Conservation (phyloP, 1,140 invertebrate species). For the Micrasema minimum region DNA sequence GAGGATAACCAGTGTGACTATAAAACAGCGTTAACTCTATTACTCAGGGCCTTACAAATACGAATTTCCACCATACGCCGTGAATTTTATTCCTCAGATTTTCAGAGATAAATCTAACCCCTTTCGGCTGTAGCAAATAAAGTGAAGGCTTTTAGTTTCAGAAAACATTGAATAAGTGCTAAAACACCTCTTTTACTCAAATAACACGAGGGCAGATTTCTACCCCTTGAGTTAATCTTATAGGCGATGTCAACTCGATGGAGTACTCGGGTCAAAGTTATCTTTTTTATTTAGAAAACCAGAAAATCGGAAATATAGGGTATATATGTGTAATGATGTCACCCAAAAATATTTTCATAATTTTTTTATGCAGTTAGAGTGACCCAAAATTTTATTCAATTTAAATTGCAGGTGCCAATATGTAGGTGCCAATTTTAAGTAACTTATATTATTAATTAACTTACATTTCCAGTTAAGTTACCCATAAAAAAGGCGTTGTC, state of each 20-base stretch:
- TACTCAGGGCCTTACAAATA: slow-evolving; percentile 3
- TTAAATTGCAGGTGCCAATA: too few relatives aligned
- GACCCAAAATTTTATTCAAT: too few relatives aligned
- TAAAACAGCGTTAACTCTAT: slow-evolving; percentile 6
- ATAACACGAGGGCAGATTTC: background rate
- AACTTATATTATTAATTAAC: too few relatives aligned
- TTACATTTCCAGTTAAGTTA: too few relatives aligned
- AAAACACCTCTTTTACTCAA: slow-evolving; percentile 1
- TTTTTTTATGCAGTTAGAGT: too few relatives aligned
- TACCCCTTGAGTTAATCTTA: slow-evolving; percentile 5
- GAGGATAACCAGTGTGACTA: background rate
- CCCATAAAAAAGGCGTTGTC: too few relatives aligned
- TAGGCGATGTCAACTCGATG: background rate
- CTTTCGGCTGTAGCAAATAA: background rate
- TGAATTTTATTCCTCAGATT: slow-evolving; percentile 22
- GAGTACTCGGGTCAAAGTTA: too few relatives aligned
- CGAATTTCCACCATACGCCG: background rate
- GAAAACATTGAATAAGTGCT: slow-evolving; percentile 20
- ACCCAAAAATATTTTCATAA: too few relatives aligned
- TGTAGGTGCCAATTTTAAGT: too few relatives aligned
- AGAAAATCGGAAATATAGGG: too few relatives aligned
- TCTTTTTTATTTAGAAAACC: too few relatives aligned
- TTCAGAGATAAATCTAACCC: slow-evolving; percentile 19
- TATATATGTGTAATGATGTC: too few relatives aligned
- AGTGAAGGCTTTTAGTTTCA: slow-evolving; percentile 28